phyloP scores from a whole-genome alignment of 1,140 invertebrate genomes.

The Lysiphlebus fabarum region DNA sequence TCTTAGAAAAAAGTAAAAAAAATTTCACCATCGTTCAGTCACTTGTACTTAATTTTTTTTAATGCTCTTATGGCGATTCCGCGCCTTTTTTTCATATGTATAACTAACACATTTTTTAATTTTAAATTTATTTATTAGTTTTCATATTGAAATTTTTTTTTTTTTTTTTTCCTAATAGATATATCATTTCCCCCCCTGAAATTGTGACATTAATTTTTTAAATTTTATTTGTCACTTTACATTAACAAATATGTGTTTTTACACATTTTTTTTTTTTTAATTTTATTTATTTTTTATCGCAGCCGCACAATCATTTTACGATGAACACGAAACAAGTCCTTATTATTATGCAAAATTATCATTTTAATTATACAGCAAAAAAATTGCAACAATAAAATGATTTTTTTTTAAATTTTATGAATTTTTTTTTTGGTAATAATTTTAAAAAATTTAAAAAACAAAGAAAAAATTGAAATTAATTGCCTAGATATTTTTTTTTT shows the following conservation, averaged over 20 bases:
- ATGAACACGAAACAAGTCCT: slow-evolving; percentile 22
- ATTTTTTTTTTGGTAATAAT: no score
- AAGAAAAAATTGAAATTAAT: no score
- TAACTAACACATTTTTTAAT: neutral
- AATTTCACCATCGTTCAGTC: slow-evolving; percentile 23
- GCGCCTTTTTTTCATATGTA: slow-evolving; percentile 13
- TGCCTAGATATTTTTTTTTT: no score
- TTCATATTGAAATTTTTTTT: neutral
- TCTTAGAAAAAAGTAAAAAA: slow-evolving; percentile 31
- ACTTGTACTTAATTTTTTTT: slow-evolving; percentile 26
- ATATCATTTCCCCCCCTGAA: slow-evolving; percentile 7
- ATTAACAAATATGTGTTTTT: neutral
- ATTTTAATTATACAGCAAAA: neutral
- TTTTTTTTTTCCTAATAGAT: slow-evolving; percentile 4
- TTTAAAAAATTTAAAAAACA: no score
- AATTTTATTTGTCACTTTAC: neutral
- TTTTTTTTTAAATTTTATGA: no score
- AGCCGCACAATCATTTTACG: slow-evolving; percentile 7
- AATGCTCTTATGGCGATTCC: slow-evolving; percentile 14
- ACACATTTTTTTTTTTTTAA: neutral
- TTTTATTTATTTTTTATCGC: slow-evolving; percentile 6
- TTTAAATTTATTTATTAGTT: neutral
- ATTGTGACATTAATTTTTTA: neutral
- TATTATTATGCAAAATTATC: slow-evolving; percentile 13
- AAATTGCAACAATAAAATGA: neutral